Base-by-base conservation (phyloP, 2,113 vertebrate genomes). In the Tor tambroides region DNA sequence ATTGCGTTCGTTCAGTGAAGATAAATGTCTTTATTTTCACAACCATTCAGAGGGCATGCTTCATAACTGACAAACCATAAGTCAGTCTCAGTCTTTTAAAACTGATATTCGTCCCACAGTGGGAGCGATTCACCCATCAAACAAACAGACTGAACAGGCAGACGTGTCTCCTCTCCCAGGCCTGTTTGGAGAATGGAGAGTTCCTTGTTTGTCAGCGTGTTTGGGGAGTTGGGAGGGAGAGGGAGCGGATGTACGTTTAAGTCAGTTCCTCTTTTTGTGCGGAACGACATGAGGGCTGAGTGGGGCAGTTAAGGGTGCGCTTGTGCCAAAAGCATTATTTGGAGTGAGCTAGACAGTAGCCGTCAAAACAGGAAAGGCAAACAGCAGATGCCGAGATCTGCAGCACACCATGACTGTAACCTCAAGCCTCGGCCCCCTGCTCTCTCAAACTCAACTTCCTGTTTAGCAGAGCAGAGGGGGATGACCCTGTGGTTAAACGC, bases 351-450 rank as follows among this genome's bases (percentile, higher is more conserved):
- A 89, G 87, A 89, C 89, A 83, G 87, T 85, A 85, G 89, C 89
- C 87, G 87, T 90, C 89, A 89, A 90, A 90, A 90, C 89, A 90
- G 89, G 89, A 90, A 90, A 90, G 86, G 87, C 89, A 80, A 77
- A 75, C 78, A 90, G 86, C 89, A 90, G 89, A 88, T 90, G 89
- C 76, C 51, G 86, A 84, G 84, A 71, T 80, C 63, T 88, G 87
- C 82, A 85, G 71, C 83, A 80, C 21, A 75, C 67, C 85, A 86
- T 79, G 89, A 74, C 46, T 75, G 63, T 85, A 89, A 89, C 88
- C 88, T 77, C 84, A 87, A 86, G 86, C 63, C 77, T 78, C 80
- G 21, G 63, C 80, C 59, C 86, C 56, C 80, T 51, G 67, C 46
- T 77, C 86, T 87, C 77, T 46, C 72, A 85, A 83, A 79, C 84